Evolutionary conservation across 2,113 vertebrate species (phyloP), one percentile per base, ranked within the genome.

Genomic region (Forbesichthys agassizii): DNA sequence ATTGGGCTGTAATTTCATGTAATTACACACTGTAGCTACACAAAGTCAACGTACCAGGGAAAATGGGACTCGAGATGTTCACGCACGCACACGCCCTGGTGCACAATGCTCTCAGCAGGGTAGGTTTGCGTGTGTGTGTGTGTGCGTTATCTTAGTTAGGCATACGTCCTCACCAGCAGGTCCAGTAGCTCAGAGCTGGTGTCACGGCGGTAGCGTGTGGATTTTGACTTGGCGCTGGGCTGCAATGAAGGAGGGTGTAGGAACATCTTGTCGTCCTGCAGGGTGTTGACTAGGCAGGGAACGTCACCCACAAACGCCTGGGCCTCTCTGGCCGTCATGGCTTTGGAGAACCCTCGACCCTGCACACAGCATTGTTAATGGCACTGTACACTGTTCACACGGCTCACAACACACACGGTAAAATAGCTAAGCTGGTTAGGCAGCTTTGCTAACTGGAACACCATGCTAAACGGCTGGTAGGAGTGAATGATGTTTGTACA

Each of bases 311-410:
- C 94, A 33, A 95, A 99, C 1, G 96, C 97, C 79, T 95, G 88
- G 0, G 96, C 96, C 87, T 99, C 97, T 0, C 92, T 92, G 58
- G 94, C 93, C 0, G 96, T 98, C 97, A 99, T 99, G 0, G 96
- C 97, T 87, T 90, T 95, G 86, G 94, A 92, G 84, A 99, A 94
- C 68, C 97, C 95, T 48, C 84, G 92, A 74, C 97, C 97, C 97
- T 99, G 81, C 6, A 13, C 42, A 46, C 13, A n/a, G 46, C 5
- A 74, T 66, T 5, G 33, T 27, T 65, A 36, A 60, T 49, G 55
- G 11, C 79, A 51, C 48, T 42, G 36, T 42, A 5, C 36, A 42
- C 36, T 42, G 36, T 42, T 4, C 6, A 42, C 36, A 42, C 36
- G 4, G 36, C 36, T 42, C 36, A 5, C 4, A 42, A 42, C 36